Conservation (phyloP, 2,113 vertebrate species). For the Mus pahari region DNA sequence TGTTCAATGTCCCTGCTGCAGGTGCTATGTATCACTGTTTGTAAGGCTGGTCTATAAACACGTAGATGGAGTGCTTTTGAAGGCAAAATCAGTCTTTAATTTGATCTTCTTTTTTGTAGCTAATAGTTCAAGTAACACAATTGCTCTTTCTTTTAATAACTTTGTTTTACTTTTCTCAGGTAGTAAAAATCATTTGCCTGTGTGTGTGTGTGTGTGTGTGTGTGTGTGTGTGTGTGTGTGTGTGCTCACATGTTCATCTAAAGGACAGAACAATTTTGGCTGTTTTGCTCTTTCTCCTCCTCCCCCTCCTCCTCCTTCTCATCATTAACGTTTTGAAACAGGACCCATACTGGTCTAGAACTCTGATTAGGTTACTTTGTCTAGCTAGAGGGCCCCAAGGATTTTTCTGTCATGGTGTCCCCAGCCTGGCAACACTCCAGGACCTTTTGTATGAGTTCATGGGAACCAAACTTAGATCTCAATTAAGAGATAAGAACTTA, state of each 20-base stretch:
- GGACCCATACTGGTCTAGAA: background rate
- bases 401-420: background rate
- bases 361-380: background rate
- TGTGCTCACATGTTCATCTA: background rate
- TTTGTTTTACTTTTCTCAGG: constrained; percentile 1
- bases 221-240: background rate
- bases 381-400: background rate
- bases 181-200: background rate
- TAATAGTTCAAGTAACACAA: background rate
- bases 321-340: background rate
- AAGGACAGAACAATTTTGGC: background rate
- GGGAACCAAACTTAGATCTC: background rate
- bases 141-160: background rate
- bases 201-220: background rate
- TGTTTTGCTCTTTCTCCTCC: no score
- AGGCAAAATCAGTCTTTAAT: background rate
- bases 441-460: background rate
- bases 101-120: constrained; percentile 8
- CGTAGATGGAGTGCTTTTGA: background rate
- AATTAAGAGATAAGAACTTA: background rate
- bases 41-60: background rate
- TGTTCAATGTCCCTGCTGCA: background rate
- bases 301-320: background rate
- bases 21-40: background rate
- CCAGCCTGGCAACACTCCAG: background rate